A percentile compares a stretch with the other conserved stretches of the same genome.
These are phyloP conservation scores for Holotrichia oblita DNA, from an alignment of 1,140 invertebrate species.

Conservation along the genomic window DNA sequence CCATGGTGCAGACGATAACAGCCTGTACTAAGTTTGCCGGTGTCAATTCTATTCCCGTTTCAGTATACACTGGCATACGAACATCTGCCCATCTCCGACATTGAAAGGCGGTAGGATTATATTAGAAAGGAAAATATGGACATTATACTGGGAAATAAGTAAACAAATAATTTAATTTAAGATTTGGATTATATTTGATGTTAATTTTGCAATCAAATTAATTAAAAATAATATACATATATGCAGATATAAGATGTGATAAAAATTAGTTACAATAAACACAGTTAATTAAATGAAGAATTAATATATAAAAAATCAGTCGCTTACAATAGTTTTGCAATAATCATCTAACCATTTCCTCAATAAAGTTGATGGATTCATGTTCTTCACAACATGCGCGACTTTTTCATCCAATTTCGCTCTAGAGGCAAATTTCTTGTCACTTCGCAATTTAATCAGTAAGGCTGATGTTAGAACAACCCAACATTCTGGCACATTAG, in stretches of 20 bases:
- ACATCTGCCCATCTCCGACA: too few relatives aligned
- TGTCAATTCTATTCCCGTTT: too few relatives aligned
- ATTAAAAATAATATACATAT: not conserved
- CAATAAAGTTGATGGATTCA: not conserved
- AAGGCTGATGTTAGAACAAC: conserved; percentile 43
- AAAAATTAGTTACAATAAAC: not conserved
- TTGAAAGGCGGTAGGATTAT: too few relatives aligned
- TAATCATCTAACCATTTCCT: not conserved
- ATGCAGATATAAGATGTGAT: not conserved
- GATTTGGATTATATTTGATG: too few relatives aligned
- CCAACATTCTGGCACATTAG: conserved; percentile 54
- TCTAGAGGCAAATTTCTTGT: not conserved
- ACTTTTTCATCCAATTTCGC: not conserved
- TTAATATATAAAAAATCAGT: not conserved
- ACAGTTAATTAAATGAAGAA: not conserved
- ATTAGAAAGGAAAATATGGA: too few relatives aligned
- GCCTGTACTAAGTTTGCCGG: too few relatives aligned
- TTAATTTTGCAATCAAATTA: not conserved
- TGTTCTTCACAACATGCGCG: not conserved
- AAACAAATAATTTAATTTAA: too few relatives aligned
- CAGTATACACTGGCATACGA: too few relatives aligned
- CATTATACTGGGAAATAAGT: too few relatives aligned
- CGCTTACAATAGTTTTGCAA: not conserved
- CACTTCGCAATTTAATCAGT: not conserved
- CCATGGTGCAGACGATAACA: too few relatives aligned